Base-by-base conservation (phyloP, 2,888 invertebrate species). In the Cerastis leucographa region DNA sequence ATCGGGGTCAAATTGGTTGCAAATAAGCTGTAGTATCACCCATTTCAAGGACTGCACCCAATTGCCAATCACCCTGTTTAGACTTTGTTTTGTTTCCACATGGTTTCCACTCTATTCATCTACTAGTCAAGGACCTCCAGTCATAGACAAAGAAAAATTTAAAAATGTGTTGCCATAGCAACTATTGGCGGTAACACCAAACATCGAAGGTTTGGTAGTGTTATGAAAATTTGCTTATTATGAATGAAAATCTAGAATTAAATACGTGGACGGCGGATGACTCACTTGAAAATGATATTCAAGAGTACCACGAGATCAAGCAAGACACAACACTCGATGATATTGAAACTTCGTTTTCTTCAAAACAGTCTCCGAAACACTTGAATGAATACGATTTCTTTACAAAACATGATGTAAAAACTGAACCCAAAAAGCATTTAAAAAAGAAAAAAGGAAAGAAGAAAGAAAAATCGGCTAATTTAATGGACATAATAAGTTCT, bases 241-340 rank as follows among this genome's bases (percentile, higher is more conserved):
- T 95, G 95, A 83, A 84, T 85, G 94, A 95, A 88, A 89, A 88
- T 69, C 92, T 95, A 77, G 94, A 95, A 88, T 88, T 96, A 83
- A 88, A 88, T 68, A 89, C 91, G 3, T 91, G 92, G 79, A 77
- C 83, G n/a, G 81, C 67, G 8, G 89, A 87, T 64, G 88, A 90
- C 77, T 85, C 78, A 1, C 84, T 84, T 44, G 91, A 92, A 56
- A 92, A 89, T 81, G 94, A 94, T 73, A 94, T 94, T 65, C 94
- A 96, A 89, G 94, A 95, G 80, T 95, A 96, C 86, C 93, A 96
- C 59, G 96, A 96, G 90, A 95, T 95, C 78, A 91, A 90, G 73
- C 89, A 92, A 79, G 91, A 91, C 11, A 80, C 74, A 9, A 79
- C 81, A 64, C 68, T 81, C 40, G 88, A 87, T 70, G 77, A 88